Evolutionary conservation across 2,113 vertebrate species (phyloP).

Genomic region (Melanerpes aurifrons): DNA sequence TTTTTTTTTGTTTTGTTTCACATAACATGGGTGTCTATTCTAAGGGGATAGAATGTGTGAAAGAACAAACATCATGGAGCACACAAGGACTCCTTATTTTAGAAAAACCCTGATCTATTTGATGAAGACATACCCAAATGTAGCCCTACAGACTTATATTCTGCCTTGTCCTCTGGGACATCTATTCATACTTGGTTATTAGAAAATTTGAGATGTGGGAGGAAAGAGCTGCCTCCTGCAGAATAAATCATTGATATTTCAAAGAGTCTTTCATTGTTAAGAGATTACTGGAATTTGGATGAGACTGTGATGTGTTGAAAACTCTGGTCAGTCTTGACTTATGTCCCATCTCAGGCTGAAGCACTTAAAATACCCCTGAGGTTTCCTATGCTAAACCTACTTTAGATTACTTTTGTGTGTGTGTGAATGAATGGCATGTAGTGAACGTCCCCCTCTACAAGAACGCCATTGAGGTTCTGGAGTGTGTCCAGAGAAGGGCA

Average conservation of each 20-base stretch:
- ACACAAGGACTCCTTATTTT: not conserved
- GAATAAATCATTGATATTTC: not conserved
- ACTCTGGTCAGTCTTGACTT: not conserved
- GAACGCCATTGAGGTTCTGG: too few species aligned
- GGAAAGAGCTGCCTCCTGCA: not conserved
- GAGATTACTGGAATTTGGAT: not conserved
- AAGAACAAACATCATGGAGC: not conserved
- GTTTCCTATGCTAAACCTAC: not conserved
- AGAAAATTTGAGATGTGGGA: not conserved
- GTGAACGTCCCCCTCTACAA: too few species aligned
- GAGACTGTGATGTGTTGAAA: not conserved
- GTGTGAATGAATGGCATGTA: rapidly evolving
- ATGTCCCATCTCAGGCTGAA: not conserved
- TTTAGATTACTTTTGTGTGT: not conserved
- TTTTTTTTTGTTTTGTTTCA: too few species aligned
- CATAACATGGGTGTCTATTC: not conserved
- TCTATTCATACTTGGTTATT: not conserved
- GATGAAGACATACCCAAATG: not conserved
- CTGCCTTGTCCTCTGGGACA: not conserved
- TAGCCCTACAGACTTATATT: not conserved
- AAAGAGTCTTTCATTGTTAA: not conserved
- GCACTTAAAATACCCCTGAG: not conserved
- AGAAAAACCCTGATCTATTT: not conserved
- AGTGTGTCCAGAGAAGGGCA: too few species aligned
- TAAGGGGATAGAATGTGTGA: not conserved